Base-by-base conservation (phyloP, 2,113 vertebrate species). In the Pituophis catenifer region DNA sequence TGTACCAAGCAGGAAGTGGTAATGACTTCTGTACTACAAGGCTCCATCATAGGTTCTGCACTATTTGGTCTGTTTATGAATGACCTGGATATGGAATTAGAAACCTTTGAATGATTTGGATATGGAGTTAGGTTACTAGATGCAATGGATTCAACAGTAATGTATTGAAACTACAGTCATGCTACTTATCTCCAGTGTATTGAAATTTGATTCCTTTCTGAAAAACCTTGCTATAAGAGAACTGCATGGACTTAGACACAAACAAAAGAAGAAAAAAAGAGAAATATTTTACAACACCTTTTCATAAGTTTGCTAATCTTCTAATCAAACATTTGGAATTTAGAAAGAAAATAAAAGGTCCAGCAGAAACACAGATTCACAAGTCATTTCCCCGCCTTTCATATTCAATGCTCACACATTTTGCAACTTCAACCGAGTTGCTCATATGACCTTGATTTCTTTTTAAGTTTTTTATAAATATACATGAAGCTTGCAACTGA, bases 391-490 rank as follows among this genome's bases (percentile, higher is more conserved):
- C 65, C 93, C 3, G 65, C 26, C 10, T 90, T 50, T 94, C 17
- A 50, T 0, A 0, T 0, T 0, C 29, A 75, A 33, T n/a, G 70
- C 58, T 94, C 90, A 85, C 44, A 53, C 19, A 58, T 89, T 89
- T 59, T 94, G 90, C n/a, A 95, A 93, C 90, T 0, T 0, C 90
- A 0, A 0, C 3, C 44, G 75, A 62, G 33, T 88, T 94, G 29
- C 23, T 12, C 33, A 55, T 53, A 91, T 19, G 75, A 93, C 88
- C 95, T 94, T 94, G 93, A 94, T 92, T 89, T 29, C 90, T 93
- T 93, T 93, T 94, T 91, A 95, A 94, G 93, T 95, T 92, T 87
- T 87, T 54, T 6, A 70, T 53, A 93, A 93, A 94, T 92, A 95
- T 91, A 59, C 95, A 54, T 90, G 93, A 89, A 2, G 0, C 88